A percentile compares a stretch with the other conserved stretches of the same genome.
Evolutionary conservation across 2,113 vertebrate species (phyloP).

Genomic region (Rattus norvegicus): DNA sequence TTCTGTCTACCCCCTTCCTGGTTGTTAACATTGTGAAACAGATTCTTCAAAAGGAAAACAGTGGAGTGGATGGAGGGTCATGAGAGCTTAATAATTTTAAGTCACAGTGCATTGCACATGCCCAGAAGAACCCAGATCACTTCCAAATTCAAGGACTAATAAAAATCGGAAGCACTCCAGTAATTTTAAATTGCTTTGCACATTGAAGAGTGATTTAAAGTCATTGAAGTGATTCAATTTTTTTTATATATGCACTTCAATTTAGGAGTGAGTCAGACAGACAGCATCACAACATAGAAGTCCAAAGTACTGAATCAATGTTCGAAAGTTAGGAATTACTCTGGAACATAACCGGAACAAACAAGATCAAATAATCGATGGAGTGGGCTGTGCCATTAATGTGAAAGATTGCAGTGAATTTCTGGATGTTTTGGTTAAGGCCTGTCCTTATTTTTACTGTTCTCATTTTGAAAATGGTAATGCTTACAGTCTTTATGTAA

Average conservation of each 20-base stretch:
- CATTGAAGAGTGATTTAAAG: constrained; percentile 90
- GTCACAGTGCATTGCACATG: constrained; percentile 85
- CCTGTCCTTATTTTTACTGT: neutral
- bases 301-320: constrained; percentile 82
- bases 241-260: constrained; percentile 85
- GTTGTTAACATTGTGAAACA: constrained; percentile 70
- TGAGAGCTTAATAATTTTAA: constrained; percentile 82
- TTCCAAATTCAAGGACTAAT: constrained; percentile 90
- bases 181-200: constrained; percentile 91
- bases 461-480: neutral
- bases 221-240: constrained; percentile 88
- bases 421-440: constrained; percentile 53
- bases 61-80: neutral
- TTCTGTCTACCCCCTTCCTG: constrained; percentile 2
- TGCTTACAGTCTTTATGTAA: neutral
- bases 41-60: constrained; percentile 56
- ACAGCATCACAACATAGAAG: constrained; percentile 81
- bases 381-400: constrained; percentile 48
- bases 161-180: constrained; percentile 91
- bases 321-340: constrained; percentile 81
- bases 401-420: constrained; percentile 30
- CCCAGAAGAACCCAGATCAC: constrained; percentile 85
- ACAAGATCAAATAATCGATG: constrained; percentile 57
- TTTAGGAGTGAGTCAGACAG: constrained; percentile 87
- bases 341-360: constrained; percentile 55